Percentiles rank a stretch among this genome's conserved stretches.
Evolutionary conservation across 2,888 invertebrate genomes (phyloP).

Genomic region (Pyrochroa serraticornis): DNA sequence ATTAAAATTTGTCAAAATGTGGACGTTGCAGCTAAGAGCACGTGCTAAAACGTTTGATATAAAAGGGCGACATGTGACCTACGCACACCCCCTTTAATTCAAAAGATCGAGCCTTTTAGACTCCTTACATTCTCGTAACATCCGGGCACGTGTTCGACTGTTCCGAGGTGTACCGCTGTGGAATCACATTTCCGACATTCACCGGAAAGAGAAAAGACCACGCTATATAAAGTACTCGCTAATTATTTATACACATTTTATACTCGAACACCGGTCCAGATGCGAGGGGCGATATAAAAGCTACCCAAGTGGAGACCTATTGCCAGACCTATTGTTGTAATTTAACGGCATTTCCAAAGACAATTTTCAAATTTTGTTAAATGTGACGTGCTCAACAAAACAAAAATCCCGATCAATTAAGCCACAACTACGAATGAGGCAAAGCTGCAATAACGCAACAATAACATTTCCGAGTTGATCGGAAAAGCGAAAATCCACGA

Average conservation of each 20-base stretch:
- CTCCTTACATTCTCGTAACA: constrained; percentile 43
- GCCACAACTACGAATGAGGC: too few relatives aligned
- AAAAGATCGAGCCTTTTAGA: constrained; percentile 26
- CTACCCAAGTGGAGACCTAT: neutral
- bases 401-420: too few relatives aligned
- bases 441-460: too few relatives aligned
- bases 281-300: neutral
- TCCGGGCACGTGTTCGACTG: constrained; percentile 49
- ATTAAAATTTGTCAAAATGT: too few relatives aligned
- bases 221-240: constrained; percentile 31
- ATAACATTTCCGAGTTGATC: too few relatives aligned
- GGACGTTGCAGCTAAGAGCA: neutral
- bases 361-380: too few relatives aligned
- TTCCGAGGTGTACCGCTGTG: constrained; percentile 33
- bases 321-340: too few relatives aligned
- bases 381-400: too few relatives aligned
- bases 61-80: constrained; percentile 29
- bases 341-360: too few relatives aligned
- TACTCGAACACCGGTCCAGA: constrained; percentile 2
- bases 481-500: too few relatives aligned
- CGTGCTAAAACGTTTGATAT: constrained; percentile 26
- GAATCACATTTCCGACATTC: constrained; percentile 41
- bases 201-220: constrained; percentile 46
- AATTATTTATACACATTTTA: constrained; percentile 15
- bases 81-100: constrained; percentile 29